phyloP scores from a whole-genome alignment of 2,888 invertebrate genomes.

The Fragum fragum region DNA sequence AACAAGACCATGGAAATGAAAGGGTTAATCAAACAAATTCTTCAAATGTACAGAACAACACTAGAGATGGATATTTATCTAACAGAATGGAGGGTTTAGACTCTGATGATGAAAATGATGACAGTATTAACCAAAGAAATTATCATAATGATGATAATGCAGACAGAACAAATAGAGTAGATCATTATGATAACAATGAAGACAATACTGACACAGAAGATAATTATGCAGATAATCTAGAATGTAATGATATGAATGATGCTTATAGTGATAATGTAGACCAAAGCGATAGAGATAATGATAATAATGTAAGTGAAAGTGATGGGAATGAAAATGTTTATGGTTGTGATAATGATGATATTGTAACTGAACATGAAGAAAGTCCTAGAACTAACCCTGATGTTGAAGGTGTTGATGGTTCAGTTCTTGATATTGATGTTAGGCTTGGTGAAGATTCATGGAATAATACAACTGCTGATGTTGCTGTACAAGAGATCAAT shows the following conservation, averaged over 20 bases:
- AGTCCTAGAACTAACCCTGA: too few species aligned
- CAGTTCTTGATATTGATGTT: too few species aligned
- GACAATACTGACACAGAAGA: neutral
- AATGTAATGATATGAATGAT: slow-evolving; percentile 22
- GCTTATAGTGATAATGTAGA: slow-evolving; percentile 26
- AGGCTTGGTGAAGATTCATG: too few species aligned
- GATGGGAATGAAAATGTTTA: slow-evolving; percentile 32
- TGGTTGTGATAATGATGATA: neutral
- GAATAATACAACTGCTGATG: neutral
- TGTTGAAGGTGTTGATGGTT: too few species aligned
- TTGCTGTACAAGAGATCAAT: neutral
- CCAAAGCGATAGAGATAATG: neutral
- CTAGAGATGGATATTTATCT: neutral
- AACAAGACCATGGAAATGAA: slow-evolving; percentile 6
- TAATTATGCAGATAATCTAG: neutral
- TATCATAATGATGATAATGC: neutral
- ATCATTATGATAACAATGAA: neutral
- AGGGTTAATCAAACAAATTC: neutral
- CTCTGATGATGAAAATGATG: neutral
- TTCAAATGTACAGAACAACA: neutral
- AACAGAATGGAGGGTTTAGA: neutral
- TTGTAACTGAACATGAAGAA: neutral
- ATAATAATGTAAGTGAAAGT: slow-evolving; percentile 26
- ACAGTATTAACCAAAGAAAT: neutral
- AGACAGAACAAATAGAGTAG: neutral